These are phyloP conservation scores for Resseliella maxima DNA, from an alignment of 2,888 invertebrate species.

Conservation along the genomic window DNA sequence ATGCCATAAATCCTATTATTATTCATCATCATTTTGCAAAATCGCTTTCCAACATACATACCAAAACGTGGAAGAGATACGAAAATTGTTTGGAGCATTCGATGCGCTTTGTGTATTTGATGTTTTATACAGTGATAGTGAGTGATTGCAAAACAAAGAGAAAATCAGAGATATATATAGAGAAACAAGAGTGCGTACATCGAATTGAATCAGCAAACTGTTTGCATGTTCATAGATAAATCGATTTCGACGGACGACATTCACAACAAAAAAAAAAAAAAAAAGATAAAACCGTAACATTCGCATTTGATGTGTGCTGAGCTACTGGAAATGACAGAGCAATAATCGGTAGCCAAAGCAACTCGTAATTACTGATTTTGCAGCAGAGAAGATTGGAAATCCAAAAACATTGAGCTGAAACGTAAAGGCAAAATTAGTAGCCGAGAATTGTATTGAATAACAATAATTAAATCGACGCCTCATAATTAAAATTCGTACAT, in stretches of 20 bases:
- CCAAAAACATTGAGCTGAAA: background rate
- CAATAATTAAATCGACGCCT: slow-evolving; percentile 38
- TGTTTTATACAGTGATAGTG: too few species aligned
- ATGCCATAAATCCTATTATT: slow-evolving; percentile 53
- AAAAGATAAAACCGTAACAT: slow-evolving; percentile 35
- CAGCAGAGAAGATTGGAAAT: background rate
- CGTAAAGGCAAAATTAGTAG: background rate
- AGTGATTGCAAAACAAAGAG: too few species aligned
- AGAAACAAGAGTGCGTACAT: background rate
- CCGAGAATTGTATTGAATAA: slow-evolving; percentile 1
- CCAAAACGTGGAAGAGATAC: background rate
- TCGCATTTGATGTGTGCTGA: background rate
- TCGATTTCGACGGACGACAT: background rate
- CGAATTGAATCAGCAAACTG: background rate
- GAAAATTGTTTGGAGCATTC: background rate
- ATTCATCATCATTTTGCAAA: slow-evolving; percentile 46
- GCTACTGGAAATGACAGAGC: slow-evolving; percentile 22
- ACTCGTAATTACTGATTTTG: slow-evolving; percentile 10
- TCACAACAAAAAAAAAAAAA: background rate
- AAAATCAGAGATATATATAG: too few species aligned
- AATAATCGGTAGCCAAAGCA: slow-evolving; percentile 30
- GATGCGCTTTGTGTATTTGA: slow-evolving; percentile 39
- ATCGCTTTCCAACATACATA: background rate
- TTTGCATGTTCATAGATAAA: background rate
- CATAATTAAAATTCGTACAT: slow-evolving; percentile 19